Percentiles rank a stretch among this genome's conserved stretches.
Evolutionary conservation across 2,113 vertebrate genomes (phyloP).

Genomic region (Heterochromis multidens): DNA sequence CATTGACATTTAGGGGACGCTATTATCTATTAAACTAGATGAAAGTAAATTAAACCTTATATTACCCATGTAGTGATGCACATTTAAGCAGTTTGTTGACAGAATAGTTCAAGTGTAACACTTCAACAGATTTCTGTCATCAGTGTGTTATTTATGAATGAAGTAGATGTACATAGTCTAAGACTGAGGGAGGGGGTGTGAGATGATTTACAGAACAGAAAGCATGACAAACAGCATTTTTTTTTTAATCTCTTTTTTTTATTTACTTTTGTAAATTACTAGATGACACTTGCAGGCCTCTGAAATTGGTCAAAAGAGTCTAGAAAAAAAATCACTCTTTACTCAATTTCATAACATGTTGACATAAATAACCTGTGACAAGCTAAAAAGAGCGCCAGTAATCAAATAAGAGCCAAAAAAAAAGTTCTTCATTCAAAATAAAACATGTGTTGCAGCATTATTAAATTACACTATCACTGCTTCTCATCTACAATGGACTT

Average conservation of each 20-base stretch:
- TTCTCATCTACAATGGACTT: background rate
- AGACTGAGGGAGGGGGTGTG: background rate
- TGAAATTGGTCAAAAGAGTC: background rate
- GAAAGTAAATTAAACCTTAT: background rate
- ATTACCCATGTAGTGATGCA: background rate
- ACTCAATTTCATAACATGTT: background rate
- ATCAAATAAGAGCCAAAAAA: background rate
- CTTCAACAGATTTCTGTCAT: background rate
- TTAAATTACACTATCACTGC: background rate
- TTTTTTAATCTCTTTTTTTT: background rate
- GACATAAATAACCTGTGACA: background rate
- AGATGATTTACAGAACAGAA: background rate
- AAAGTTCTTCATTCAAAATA: background rate
- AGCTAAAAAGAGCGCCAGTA: background rate
- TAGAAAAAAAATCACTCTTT: fast-evolving
- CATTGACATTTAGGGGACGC: background rate
- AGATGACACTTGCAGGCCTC: background rate
- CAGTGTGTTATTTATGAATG: background rate
- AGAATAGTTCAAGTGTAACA: background rate
- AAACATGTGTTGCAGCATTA: background rate
- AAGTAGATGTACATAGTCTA: background rate
- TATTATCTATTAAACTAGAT: background rate
- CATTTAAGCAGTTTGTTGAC: background rate
- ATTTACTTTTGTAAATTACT: background rate
- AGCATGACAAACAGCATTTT: background rate